Conservation (phyloP, 2,113 vertebrate species). For the Sinocyclocheilus grahami region DNA sequence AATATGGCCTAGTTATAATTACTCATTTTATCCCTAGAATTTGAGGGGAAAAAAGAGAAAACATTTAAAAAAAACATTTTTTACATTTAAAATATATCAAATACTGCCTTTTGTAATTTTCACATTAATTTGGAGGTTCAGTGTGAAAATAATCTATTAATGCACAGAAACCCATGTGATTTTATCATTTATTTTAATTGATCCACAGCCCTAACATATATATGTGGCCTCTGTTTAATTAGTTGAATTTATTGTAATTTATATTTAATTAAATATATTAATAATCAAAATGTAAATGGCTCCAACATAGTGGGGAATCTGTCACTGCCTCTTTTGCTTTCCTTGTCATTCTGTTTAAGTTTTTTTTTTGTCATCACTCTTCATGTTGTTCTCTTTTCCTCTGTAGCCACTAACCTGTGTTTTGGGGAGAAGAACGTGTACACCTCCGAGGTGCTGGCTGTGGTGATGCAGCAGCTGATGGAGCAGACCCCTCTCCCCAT, state of each 20-base stretch:
- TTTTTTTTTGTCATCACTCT: neutral
- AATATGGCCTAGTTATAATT: too few species aligned
- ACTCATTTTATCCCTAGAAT: too few species aligned
- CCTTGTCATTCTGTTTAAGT: neutral
- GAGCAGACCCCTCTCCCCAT: conserved; percentile 92
- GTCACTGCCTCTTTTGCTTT: neutral
- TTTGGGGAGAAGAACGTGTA: conserved; percentile 92
- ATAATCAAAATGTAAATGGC: neutral
- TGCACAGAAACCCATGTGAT: too few species aligned
- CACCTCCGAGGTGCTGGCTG: conserved; percentile 92
- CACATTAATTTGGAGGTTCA: too few species aligned
- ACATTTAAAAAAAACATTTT: too few species aligned
- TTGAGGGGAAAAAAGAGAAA: too few species aligned
- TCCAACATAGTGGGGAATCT: neutral
- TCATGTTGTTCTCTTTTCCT: too few species aligned
- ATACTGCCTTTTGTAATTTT: too few species aligned
- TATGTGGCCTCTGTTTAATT: neutral
- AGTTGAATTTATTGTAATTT: neutral
- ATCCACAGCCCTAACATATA: too few species aligned
- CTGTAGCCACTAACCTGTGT: conserved; percentile 91
- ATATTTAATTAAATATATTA: neutral
- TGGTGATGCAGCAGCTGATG: conserved; percentile 98
- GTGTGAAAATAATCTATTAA: too few species aligned
- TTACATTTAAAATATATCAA: too few species aligned
- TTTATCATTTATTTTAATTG: too few species aligned